Evolutionary conservation across 2,797 vertebrate genomes (phyloP), one percentile per base, ranked within the genome.

Genomic region (Hafferia zeledoni): DNA sequence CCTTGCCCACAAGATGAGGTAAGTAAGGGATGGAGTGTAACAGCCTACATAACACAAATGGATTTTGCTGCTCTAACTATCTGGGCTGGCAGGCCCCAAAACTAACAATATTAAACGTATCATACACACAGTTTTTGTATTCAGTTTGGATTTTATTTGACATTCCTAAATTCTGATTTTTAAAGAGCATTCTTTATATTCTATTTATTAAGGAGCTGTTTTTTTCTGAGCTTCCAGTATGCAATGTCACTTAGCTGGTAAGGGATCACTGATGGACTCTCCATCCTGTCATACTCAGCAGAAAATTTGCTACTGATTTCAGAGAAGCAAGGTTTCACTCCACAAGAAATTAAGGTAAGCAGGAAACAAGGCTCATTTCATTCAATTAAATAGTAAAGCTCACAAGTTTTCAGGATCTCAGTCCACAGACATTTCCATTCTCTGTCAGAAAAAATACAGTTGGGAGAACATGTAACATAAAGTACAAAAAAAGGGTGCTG

Each of bases 1-100:
- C 94, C 91, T 96, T 97, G 96, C 93, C 96, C 95, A 96, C 97
- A 96, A 30, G 96, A 97, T 97, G 96, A 98, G 91, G 96, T 97
- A 96, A 98, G 95, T 71, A 92, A 84, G 81, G 69, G 95, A 94
- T 67, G 75, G 46, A 96, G 84, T 44, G 76, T 80, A 97, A 91
- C 44, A 53, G 65, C 88, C 82, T 92, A 91, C 25, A 89, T 84
- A 96, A 84, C 59, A 71, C 31, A 63, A 93, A 81, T 0, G 4
- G 63, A 96, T 89, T 88, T n/a, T 64, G 56, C 86, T 95, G 91
- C 79, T 96, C 87, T 75, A 87, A 78, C 84, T 79, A n/a, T 83
- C 90, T 68, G 71, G 70, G 49, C 57, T 25, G 5, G 17, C 64
- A 89, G 87, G 60, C 85, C 85, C 64, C 88, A 90, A 95, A 96